Evolutionary conservation across 2,113 vertebrate genomes (phyloP).

Genomic region (Piprites chloris): DNA sequence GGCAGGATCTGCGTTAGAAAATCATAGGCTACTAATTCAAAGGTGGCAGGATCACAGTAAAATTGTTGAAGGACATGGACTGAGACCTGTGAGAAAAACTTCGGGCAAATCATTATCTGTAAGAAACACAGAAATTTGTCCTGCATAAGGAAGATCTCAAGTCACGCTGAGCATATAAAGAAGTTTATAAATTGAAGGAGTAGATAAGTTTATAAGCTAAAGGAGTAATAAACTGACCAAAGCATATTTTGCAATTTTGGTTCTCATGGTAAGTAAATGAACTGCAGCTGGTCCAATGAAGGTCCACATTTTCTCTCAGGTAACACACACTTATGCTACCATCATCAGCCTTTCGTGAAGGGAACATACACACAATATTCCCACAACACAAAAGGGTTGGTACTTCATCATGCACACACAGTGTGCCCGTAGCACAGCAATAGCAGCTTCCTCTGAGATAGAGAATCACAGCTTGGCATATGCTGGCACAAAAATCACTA

Average conservation of each 20-base stretch:
- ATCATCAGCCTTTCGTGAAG: background rate
- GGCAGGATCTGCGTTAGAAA: background rate
- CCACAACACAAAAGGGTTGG: background rate
- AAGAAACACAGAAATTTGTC: background rate
- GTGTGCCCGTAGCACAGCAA: background rate
- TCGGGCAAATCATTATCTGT: background rate
- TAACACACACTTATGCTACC: background rate
- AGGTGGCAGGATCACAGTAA: background rate
- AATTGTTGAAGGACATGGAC: background rate
- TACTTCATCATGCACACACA: rapidly evolving
- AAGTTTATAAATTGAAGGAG: background rate
- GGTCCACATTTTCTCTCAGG: background rate
- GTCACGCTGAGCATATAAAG: background rate
- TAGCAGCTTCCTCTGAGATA: background rate
- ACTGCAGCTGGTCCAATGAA: background rate
- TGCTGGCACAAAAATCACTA: background rate
- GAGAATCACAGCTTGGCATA: background rate
- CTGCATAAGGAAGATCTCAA: background rate
- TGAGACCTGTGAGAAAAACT: background rate
- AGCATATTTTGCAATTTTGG: background rate
- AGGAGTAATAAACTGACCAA: background rate
- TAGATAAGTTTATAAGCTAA: background rate
- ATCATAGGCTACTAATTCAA: background rate
- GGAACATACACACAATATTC: background rate
- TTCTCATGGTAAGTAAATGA: background rate